Percentiles rank a stretch among this genome's conserved stretches.
These are phyloP conservation scores for Coreius guichenoti DNA, from an alignment of 2,797 vertebrate genomes.

Conservation along the genomic window DNA sequence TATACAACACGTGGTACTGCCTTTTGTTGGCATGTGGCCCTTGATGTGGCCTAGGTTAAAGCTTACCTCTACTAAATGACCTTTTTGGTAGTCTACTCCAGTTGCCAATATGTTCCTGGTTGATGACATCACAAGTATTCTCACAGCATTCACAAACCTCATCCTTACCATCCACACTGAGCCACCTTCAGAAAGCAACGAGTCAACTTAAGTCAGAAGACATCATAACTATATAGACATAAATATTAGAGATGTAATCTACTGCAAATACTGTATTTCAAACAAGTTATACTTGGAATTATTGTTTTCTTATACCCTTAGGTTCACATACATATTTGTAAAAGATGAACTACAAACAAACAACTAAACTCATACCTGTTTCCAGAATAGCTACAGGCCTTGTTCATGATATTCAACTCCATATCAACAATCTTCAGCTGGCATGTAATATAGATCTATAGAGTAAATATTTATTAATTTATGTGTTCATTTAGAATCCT, in stretches of 20 bases:
- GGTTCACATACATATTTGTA: background rate
- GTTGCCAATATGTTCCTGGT: background rate
- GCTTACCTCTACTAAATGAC: background rate
- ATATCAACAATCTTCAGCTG: conserved; percentile 40
- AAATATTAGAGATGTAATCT: background rate
- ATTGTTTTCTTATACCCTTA: background rate
- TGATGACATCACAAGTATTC: conserved; percentile 20
- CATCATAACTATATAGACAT: background rate
- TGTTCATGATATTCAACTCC: conserved; percentile 16
- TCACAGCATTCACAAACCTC: conserved; percentile 44
- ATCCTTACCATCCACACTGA: conserved; percentile 41
- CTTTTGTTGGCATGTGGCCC: background rate
- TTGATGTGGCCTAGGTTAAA: background rate
- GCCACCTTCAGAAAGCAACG: conserved; percentile 45
- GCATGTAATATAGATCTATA: conserved; percentile 48
- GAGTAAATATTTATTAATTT: background rate
- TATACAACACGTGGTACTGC: background rate
- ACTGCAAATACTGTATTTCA: background rate
- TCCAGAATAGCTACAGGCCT: conserved; percentile 42
- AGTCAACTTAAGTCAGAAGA: background rate
- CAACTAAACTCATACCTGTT: conserved; percentile 13
- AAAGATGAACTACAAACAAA: too few relatives aligned
- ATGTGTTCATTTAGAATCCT: background rate
- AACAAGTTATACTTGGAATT: background rate
- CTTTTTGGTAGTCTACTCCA: background rate